phyloP scores from a whole-genome alignment of 2,797 vertebrate species.

The Glyptemys insculpta region DNA sequence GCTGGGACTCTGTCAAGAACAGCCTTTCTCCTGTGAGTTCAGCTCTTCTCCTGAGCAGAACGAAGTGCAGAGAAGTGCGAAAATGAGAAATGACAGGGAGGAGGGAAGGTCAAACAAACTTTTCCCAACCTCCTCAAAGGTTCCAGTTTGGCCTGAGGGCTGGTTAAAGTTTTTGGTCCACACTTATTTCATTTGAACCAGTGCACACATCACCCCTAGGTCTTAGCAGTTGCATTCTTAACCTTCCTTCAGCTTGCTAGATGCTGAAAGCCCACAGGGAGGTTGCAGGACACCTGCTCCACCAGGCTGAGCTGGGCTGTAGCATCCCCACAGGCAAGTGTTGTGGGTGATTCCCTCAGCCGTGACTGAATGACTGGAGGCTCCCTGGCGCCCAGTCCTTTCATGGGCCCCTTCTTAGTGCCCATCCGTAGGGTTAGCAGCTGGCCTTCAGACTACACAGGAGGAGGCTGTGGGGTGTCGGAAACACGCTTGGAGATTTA shows the following conservation, averaged over 20 bases:
- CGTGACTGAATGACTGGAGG: no score
- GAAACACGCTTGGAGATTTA: not conserved
- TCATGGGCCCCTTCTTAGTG: no score
- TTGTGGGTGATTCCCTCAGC: no score
- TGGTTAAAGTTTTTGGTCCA: not conserved
- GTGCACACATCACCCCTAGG: not conserved
- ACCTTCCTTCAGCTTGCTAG: not conserved
- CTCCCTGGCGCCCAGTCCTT: no score
- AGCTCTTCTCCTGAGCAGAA: not conserved
- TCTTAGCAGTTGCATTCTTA: not conserved
- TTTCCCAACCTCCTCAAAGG: not conserved
- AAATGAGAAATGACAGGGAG: not conserved
- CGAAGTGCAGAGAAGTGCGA: not conserved
- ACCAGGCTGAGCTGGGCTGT: not conserved
- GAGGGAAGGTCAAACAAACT: not conserved
- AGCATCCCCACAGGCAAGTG: not conserved
- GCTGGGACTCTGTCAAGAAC: not conserved
- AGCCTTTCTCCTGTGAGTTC: not conserved
- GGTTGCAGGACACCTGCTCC: not conserved
- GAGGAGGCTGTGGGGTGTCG: not conserved
- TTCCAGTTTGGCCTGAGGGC: not conserved
- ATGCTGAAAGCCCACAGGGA: not conserved
- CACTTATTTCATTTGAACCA: not conserved
- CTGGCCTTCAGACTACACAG: not conserved
- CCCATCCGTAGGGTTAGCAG: not conserved